Base-by-base conservation (phyloP, 2,113 vertebrate species). In the Archocentrus centrarchus region DNA sequence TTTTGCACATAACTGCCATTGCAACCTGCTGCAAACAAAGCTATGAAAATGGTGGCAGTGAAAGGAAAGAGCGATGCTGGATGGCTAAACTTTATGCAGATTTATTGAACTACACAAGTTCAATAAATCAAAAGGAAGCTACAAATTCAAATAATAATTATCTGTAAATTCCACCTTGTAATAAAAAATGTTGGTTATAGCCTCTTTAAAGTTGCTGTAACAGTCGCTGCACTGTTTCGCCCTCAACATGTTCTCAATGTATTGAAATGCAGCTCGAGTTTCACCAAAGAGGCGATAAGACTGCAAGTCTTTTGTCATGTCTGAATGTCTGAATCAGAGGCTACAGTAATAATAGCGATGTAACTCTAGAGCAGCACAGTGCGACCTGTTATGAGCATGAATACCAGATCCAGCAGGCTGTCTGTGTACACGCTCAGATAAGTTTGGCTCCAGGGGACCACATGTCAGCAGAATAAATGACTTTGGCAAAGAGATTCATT, bases 401-500 rank as follows among this genome's bases (percentile, higher is more conserved):
- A 89, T 70, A 76, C 79, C 62, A 81, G 75, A 88, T 88, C 79
- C 88, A 86, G 84, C 78, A 81, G 79, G 76, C 84, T 92, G 92
- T 83, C 91, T 90, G 59, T 70, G 79, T 60, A 89, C 81, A 91
- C 9, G 81, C 87, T 89, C 37, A 32, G 85, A 82, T 87, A 92
- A 81, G 86, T 84, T 88, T 83, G 80, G 82, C 93, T 93, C 88
- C 79, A 82, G 85, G 91, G 94, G 88, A 90, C 64, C 78, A 83
- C 89, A 61, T 90, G 91, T 94, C 93, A 89, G 82, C 59, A 91
- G 87, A 89, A 95, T 89, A 94, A 92, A 92, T 93, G 84, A 87
- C 91, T 90, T 79, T 60, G 82, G 83, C 85, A 80, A 75, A 86
- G 68, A 84, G 80, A 90, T 89, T 89, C 79, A 91, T 93, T 91